These are phyloP conservation scores for Melanotaenia duboulayi DNA, from an alignment of 2,113 vertebrate genomes.

Conservation along the genomic window DNA sequence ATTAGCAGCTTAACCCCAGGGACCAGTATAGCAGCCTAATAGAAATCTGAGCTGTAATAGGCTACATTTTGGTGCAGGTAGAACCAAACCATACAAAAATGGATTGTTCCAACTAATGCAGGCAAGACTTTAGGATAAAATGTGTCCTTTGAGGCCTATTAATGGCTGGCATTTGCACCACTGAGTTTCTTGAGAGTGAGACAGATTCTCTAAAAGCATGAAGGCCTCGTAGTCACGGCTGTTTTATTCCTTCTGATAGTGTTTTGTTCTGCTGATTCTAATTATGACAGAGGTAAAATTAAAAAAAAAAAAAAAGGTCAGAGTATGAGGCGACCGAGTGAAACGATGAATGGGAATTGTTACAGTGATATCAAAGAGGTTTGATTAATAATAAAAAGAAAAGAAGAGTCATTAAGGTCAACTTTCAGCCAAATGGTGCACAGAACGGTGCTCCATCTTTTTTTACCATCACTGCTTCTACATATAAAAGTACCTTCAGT, in stretches of 20 bases:
- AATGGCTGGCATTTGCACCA: conserved; percentile 23
- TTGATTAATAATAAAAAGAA: too few species aligned
- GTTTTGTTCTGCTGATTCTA: conserved; percentile 15
- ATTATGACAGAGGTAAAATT: conserved; percentile 24
- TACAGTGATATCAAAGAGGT: background rate
- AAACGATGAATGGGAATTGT: background rate
- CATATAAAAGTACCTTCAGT: background rate
- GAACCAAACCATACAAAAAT: conserved; percentile 34
- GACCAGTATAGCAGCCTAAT: conserved; percentile 16
- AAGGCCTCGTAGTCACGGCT: conserved; percentile 27
- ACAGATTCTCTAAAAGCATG: conserved; percentile 30
- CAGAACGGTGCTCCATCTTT: background rate
- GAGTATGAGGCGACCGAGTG: conserved; percentile 20
- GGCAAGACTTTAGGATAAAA: conserved; percentile 36
- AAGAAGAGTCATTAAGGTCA: background rate
- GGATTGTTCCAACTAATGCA: conserved; percentile 45
- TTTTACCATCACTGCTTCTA: conserved; percentile 7
- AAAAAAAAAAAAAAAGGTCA: conserved; percentile 27
- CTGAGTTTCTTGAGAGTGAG: conserved; percentile 29
- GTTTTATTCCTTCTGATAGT: conserved; percentile 4
- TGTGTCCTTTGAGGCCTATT: conserved; percentile 55
- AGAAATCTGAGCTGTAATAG: conserved; percentile 30
- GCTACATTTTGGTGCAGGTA: conserved; percentile 11
- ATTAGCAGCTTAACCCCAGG: conserved; percentile 6
- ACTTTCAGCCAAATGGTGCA: background rate